These are phyloP conservation scores for Rhinopithecus roxellana DNA, from an alignment of 2,113 vertebrate genomes.

Conservation along the genomic window DNA sequence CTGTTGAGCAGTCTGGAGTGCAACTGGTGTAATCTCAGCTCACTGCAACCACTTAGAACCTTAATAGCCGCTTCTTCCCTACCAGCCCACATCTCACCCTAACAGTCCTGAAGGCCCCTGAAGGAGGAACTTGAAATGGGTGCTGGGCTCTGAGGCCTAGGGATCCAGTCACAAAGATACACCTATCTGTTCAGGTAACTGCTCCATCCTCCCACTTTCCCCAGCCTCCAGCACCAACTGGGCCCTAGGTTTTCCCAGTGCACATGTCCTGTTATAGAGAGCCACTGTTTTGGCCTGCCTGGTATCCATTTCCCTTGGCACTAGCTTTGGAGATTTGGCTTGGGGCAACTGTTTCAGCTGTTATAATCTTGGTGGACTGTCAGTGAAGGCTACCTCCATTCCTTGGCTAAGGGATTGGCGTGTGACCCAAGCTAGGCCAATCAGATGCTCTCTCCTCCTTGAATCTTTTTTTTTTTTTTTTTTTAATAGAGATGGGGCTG, in stretches of 20 bases:
- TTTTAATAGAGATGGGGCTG: too few relatives aligned
- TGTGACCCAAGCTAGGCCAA: background rate
- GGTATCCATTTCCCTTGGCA: background rate
- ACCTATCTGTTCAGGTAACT: background rate
- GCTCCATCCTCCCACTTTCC: background rate
- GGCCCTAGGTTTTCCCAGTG: background rate
- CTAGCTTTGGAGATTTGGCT: background rate
- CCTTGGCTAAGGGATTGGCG: background rate
- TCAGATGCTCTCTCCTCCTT: background rate
- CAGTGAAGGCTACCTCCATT: background rate
- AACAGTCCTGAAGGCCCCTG: background rate
- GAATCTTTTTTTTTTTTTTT: background rate
- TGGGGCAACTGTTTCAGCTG: background rate
- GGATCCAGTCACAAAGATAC: background rate
- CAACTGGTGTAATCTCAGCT: too few relatives aligned
- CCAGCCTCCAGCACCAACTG: background rate
- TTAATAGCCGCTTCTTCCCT: background rate
- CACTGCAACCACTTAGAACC: background rate
- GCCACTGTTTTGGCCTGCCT: background rate
- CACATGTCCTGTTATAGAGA: background rate
- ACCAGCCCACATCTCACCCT: background rate
- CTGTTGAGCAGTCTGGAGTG: too few relatives aligned
- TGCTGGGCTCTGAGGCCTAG: background rate
- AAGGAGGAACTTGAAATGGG: background rate
- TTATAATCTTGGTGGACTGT: background rate